Conservation (phyloP, 2,888 invertebrate genomes). For the Camptogramma bilineatum region DNA sequence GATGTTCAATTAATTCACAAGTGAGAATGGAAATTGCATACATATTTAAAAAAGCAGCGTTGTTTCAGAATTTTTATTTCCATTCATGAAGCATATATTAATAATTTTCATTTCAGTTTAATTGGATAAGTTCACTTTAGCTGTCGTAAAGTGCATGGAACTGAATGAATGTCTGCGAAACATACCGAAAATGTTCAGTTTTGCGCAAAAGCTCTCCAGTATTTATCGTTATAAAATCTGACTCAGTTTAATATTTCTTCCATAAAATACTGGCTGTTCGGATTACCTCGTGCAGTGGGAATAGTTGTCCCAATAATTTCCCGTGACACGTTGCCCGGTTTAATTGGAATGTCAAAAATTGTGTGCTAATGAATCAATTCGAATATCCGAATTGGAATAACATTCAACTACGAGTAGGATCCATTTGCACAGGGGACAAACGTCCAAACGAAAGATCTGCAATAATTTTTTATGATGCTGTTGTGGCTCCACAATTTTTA, state of each 20-base stretch:
- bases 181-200: background rate
- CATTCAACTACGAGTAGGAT: too few species aligned
- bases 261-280: background rate
- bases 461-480: too few species aligned
- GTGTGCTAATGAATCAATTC: conserved; percentile 40
- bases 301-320: conserved; percentile 12
- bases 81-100: background rate
- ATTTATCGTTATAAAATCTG: conserved; percentile 1
- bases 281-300: conserved; percentile 9
- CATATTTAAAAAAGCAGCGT: background rate
- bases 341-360: conserved; percentile 48
- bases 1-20: conserved; percentile 23
- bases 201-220: background rate
- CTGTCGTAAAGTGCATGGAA: background rate
- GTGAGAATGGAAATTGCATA: conserved; percentile 7
- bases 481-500: too few species aligned
- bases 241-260: conserved; percentile 4
- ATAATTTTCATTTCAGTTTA: background rate
- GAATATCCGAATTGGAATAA: conserved; percentile 1
- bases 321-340: conserved; percentile 19
- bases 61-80: background rate
- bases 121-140: background rate
- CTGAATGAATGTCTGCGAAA: background rate
- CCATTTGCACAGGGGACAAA: too few species aligned
- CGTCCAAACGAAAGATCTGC: too few species aligned